phyloP scores from a whole-genome alignment of 2,888 invertebrate species.

The Psylliodes chrysocephalus region DNA sequence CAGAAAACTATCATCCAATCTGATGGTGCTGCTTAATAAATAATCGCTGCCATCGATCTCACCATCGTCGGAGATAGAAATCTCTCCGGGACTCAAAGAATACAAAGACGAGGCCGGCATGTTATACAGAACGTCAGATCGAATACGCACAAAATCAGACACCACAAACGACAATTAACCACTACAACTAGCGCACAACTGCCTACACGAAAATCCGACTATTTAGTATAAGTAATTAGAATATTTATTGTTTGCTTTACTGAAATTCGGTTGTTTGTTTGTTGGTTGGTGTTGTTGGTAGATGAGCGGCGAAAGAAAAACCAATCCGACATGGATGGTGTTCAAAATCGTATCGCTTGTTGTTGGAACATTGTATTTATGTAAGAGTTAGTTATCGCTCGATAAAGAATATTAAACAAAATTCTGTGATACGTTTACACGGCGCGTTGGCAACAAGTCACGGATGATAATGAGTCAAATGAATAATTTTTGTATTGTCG shows the following conservation, averaged over 20 bases:
- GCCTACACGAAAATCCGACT: too few species aligned
- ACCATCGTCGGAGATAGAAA: constrained; percentile 60
- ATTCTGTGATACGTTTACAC: constrained; percentile 18
- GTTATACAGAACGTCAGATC: background rate
- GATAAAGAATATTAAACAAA: constrained; percentile 31
- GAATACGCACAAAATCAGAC: background rate
- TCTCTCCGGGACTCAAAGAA: constrained; percentile 57
- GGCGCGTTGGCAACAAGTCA: too few species aligned
- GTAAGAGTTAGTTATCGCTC: constrained; percentile 37
- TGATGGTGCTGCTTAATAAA: constrained; percentile 71
- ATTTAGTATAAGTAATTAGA: background rate
- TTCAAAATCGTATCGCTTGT: constrained; percentile 17
- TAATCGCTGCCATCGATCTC: constrained; percentile 74
- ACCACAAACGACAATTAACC: too few species aligned
- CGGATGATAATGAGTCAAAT: too few species aligned
- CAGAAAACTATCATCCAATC: constrained; percentile 71
- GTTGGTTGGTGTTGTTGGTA: too few species aligned
- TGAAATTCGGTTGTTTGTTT: too few species aligned
- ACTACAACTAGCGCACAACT: too few species aligned
- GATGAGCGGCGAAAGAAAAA: background rate
- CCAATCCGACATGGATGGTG: background rate
- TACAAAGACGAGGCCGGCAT: constrained; percentile 56
- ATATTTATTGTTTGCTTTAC: constrained; percentile 3
- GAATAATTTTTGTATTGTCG: too few species aligned
- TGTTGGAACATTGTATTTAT: constrained; percentile 29